Base-by-base conservation (phyloP, 2,888 invertebrate species). In the Thelaira solivaga region DNA sequence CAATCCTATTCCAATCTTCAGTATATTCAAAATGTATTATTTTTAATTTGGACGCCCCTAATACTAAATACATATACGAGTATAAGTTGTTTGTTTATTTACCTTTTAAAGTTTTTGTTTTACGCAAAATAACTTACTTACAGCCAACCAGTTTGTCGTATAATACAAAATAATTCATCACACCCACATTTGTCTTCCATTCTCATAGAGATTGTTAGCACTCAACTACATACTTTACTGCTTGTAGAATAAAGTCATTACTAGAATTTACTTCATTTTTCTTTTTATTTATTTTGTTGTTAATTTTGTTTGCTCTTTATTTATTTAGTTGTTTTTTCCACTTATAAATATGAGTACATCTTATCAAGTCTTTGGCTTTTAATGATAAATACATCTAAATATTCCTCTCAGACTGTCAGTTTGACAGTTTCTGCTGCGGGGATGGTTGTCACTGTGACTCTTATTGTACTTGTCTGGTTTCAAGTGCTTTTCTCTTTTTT, bases 171-270 rank as follows among this genome's bases (percentile, higher is more conserved):
- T 31, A 8, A 71, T 13, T 26, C 22, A 16, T 45, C 29, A 20
- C 24, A 61, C 22, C 16, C 57, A 31, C 43, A 16, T 10, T 57
- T 24, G 1, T 11, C 7, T 24, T 24, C 24, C 36, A 62, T 62
- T 24, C 34, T 34, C 43, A 24, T 16, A 31, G 8, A 61, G 49
- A 22, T 69, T 69, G 39, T 31, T 34, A 26, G 68, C 64, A 64
- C 62, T 73, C 43, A 53, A 78, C 64, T 68, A 69, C 39, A 51
- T 74, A 65, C 65, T 78, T 69, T 34, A 59, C 69, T 64, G 64
- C 64, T 64, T 64, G 62, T 69, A 34, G 55, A 69, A 59, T 45
- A 59, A 69, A 69, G 74, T 74, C 69, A 61, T 78, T 74, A 69
- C 61, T 53, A 47, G 74, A 47, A 78, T 78, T 78, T 69, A 64